Base-by-base conservation (phyloP, 2,888 invertebrate species). In the Lasiommata megera region DNA sequence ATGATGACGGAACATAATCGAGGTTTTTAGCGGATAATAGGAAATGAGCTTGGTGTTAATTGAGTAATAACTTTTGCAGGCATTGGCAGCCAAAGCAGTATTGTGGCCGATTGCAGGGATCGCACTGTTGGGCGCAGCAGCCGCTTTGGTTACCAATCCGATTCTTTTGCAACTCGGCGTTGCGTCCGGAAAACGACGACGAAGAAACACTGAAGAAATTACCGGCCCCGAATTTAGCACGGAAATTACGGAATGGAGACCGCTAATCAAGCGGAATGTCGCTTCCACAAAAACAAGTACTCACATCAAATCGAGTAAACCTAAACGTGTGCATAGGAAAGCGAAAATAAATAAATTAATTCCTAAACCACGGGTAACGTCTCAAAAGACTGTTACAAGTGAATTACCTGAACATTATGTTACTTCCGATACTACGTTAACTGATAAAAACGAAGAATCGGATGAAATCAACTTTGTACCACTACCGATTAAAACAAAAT, bases 121-220 rank as follows among this genome's bases (percentile, higher is more conserved):
- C 43, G 96, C 96, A 0, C 89, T 96, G n/a, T 82, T 95, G 47
- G 96, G 96, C 36, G 95, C 96, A 29, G 96, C 96, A 1, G 96
- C 96, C 17, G 94, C 96, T 12, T 85, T 96, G 58, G 94, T 95
- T 54, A 93, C 93, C 66, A 96, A 96, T 82, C 96, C 96, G 3
- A 92, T 96, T 52, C 92, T 96, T 11, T 80, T 96, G 36, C 96
- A 96, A 77, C 91, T 96, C 41, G 96, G 96, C 23, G 94, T 95
- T 0, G 89, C 96, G 7, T 92, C 94, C 12, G 95, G 95, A 12
- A 84, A 91, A 63, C 77, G 91, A 58, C 92, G 82, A 67, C 92
- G 92, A 72, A 86, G 94, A 34, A 83, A 88, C 54, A 77, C 82
- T 1, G 79, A 82, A 68, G 81, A 82, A 67, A 64, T 73, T 1